Evolutionary conservation across 2,888 invertebrate genomes (phyloP).

Genomic region (Epiblema foenella): DNA sequence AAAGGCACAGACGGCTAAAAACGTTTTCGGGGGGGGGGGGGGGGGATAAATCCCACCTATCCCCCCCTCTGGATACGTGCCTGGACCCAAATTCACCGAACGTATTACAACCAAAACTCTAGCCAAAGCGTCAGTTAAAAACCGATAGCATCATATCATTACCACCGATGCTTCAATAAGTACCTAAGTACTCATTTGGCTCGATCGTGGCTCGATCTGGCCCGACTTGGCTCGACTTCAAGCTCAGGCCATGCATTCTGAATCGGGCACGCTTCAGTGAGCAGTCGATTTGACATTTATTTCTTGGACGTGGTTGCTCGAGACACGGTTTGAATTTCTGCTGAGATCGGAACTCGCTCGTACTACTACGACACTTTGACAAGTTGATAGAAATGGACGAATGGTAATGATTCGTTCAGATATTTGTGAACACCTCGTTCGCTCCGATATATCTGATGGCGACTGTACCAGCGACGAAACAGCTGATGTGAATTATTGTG

Average conservation of each 20-base stretch:
- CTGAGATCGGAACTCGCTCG: conserved; percentile 3
- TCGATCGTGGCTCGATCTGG: conserved; percentile 7
- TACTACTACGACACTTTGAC: conserved; percentile 11
- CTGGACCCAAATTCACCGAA: background rate
- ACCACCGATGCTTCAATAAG: conserved; percentile 29
- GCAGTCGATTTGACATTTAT: conserved; percentile 42
- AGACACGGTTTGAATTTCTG: conserved; percentile 33
- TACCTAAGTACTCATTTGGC: conserved; percentile 21
- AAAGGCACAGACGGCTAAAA: no score
- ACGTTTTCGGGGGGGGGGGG: no score
- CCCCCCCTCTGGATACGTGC: no score
- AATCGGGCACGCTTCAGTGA: conserved; percentile 30
- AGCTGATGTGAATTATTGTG: no score
- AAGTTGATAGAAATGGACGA: background rate
- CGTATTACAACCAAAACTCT: background rate
- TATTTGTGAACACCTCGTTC: no score
- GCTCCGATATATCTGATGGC: no score
- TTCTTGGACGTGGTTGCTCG: conserved; percentile 28
- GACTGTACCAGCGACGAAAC: no score
- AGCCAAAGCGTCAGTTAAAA: background rate
- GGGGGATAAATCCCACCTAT: no score
- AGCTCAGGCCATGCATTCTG: conserved; percentile 22
- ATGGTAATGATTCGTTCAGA: background rate
- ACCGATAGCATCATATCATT: conserved; percentile 21
- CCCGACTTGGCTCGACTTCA: conserved; percentile 22